Percentiles rank a stretch among this genome's conserved stretches.
Conservation (phyloP, 2,888 invertebrate species). For the Lapara coniferarum region DNA sequence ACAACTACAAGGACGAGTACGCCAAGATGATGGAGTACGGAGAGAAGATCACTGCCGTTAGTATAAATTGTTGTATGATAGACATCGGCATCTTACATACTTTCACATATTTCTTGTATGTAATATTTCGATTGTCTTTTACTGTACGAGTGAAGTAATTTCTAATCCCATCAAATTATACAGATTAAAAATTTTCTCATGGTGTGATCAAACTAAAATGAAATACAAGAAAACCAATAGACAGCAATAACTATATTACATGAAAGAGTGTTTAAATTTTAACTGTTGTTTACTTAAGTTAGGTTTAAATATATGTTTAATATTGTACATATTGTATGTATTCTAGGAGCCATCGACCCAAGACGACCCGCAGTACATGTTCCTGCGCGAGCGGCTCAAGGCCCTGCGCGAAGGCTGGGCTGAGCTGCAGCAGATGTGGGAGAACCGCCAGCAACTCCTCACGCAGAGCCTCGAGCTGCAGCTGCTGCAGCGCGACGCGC, state of each 20-base stretch:
- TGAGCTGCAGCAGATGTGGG: constrained; percentile 99
- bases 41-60: constrained; percentile 93
- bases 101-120: too few species aligned
- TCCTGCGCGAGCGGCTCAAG: constrained; percentile 98
- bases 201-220: too few species aligned
- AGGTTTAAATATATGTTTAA: background rate
- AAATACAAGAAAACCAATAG: too few species aligned
- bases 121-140: too few species aligned
- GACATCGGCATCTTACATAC: too few species aligned
- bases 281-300: too few species aligned
- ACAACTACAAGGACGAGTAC: constrained; percentile 99
- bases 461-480: constrained; percentile 98
- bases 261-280: too few species aligned
- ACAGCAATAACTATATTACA: too few species aligned
- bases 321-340: background rate
- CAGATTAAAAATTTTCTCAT: too few species aligned
- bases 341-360: constrained; percentile 91
- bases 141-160: too few species aligned
- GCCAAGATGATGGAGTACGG: constrained; percentile 99
- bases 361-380: constrained; percentile 99
- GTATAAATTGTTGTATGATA: constrained; percentile 38
- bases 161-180: too few species aligned
- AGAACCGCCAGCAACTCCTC: constrained; percentile 96
- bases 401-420: constrained; percentile 99
- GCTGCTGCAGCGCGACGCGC: constrained; percentile 97